phyloP scores from a whole-genome alignment of 2,888 invertebrate genomes.

The Drosophila meridiana region DNA sequence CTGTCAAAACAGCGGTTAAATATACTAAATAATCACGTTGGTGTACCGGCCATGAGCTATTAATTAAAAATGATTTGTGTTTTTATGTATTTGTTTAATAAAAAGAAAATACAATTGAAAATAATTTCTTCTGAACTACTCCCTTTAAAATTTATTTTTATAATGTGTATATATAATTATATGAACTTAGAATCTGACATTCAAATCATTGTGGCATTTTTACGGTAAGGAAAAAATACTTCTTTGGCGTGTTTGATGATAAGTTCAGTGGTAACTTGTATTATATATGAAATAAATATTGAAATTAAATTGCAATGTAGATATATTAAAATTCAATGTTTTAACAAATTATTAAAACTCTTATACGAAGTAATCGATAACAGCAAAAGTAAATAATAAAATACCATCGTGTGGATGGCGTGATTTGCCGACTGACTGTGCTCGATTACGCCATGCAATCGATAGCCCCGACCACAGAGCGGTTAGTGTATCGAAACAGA shows the following conservation, averaged over 20 bases:
- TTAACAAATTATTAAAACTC: background rate
- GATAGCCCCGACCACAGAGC: background rate
- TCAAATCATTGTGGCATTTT: background rate
- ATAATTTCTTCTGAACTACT: background rate
- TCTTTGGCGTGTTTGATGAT: background rate
- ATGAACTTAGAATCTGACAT: background rate
- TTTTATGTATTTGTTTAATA: background rate
- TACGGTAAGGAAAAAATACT: background rate
- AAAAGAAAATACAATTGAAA: background rate
- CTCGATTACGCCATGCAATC: slow-evolving; percentile 1
- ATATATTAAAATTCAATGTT: background rate
- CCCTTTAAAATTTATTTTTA: too few species aligned
- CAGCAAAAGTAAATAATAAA: background rate
- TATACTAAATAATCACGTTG: background rate
- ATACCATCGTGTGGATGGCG: background rate
- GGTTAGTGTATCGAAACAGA: background rate
- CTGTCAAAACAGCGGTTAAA: background rate
- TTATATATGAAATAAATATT: background rate
- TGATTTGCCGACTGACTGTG: background rate
- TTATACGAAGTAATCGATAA: slow-evolving; percentile 13
- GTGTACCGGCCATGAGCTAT: background rate
- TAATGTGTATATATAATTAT: too few species aligned
- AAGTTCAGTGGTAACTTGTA: background rate
- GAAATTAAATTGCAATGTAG: background rate
- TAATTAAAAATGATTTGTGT: background rate